Base-by-base conservation (phyloP, 2,113 vertebrate genomes). In the Mesitornis unicolor region DNA sequence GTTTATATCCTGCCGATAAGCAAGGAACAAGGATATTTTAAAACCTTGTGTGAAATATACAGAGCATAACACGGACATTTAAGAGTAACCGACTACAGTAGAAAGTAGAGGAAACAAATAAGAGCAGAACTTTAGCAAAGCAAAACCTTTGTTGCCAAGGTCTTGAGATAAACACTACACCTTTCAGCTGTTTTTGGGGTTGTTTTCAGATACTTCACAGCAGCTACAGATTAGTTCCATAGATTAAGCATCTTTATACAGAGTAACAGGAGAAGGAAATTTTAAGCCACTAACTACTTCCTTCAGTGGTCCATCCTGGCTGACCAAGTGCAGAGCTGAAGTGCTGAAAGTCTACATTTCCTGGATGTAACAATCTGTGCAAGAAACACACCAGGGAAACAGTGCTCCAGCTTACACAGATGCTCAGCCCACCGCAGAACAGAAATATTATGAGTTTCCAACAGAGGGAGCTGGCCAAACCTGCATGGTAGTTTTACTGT, bases 21-120 rank as follows among this genome's bases (percentile, higher is more conserved):
- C 12, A 82, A 67, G 5, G 2, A 68, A 82, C 1, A 68, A 13
- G 19, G 11, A 36, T 22, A 51, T 33, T 75, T 83, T 43, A 71
- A 87, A 93, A 56, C 5, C 21, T 11, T 13, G 8, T 8, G 26
- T 48, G 69, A 80, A 87, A 60, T 38, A 35, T 7, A 8, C 70
- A 61, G 13, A 83, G 2, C 2, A 0, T 3, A 93, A 24, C 9
- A 28, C 2, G 0, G 14, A 26, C 5, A 0, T 50, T 53, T 50
- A 25, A 14, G 14, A 73, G 21, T 9, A 31, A 68, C 2, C 45
- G 28, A 28, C 12, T 29, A 31, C 33, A 76, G 22, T 7, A 77
- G 25, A 13, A 77, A 25, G 31, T 1, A 50, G 14, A 84, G 45
- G 29, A 36, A 77, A 50, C 8, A 65, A 80, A 80, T 0, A 54